A percentile compares a stretch with the other conserved stretches of the same genome.
phyloP scores from a whole-genome alignment of 2,888 invertebrate genomes.

The Serrognathus titanus region DNA sequence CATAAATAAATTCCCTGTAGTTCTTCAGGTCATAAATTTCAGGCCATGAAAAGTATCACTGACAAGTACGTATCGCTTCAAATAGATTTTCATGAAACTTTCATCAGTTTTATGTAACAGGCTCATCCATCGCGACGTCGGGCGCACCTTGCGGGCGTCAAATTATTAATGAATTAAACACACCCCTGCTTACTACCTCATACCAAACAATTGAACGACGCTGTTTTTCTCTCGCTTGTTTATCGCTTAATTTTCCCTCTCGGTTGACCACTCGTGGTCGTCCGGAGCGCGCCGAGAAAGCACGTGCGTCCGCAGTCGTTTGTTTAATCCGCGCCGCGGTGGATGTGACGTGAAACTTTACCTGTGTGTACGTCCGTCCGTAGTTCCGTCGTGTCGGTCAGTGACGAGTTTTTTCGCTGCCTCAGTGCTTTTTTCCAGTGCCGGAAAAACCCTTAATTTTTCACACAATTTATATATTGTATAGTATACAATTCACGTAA shows the following conservation, averaged over 20 bases:
- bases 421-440: not conserved
- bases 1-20: no score
- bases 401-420: not conserved
- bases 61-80: no score
- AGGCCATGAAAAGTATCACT: no score
- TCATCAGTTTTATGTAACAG: not conserved
- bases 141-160: not conserved
- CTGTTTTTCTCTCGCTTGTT: constrained; percentile 7
- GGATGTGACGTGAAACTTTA: constrained; percentile 19
- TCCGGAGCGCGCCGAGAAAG: constrained; percentile 32
- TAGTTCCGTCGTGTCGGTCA: not conserved
- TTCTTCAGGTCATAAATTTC: no score
- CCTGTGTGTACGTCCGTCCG: constrained; percentile 9
- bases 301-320: constrained; percentile 42
- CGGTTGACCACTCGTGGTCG: constrained; percentile 17
- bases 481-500: no score
- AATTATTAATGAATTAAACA: constrained; percentile 15
- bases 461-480: no score
- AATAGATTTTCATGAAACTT: no score
- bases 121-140: not conserved
- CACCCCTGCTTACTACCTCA: constrained; percentile 10
- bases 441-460: no score
- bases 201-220: constrained; percentile 12
- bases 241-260: constrained; percentile 10
- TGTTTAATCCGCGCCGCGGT: constrained; percentile 38